These are phyloP conservation scores for Halichondria panicea DNA, from an alignment of 37 sponge, comb jelly and placozoan genomes.

Conservation along the genomic window DNA sequence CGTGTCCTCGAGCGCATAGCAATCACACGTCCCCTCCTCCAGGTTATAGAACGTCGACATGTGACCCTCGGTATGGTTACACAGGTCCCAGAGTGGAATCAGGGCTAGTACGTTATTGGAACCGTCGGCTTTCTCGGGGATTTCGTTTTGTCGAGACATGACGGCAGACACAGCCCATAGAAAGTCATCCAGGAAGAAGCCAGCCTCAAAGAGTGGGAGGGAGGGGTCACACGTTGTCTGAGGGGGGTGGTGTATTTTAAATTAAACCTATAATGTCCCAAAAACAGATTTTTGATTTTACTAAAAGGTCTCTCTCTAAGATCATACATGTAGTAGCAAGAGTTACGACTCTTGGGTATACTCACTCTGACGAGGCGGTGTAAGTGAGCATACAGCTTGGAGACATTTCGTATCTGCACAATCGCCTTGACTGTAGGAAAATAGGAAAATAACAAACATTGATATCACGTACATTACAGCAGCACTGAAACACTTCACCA, in stretches of 20 bases:
- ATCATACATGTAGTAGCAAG: background rate
- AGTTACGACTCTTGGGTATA: background rate
- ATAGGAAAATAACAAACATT: background rate
- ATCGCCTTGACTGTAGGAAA: slow-evolving; percentile 47
- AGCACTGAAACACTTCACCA: background rate
- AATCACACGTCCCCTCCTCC: slow-evolving; percentile 27
- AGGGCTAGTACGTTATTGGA: slow-evolving; percentile 39
- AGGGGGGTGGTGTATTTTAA: background rate
- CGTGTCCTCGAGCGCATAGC: slow-evolving; percentile 31
- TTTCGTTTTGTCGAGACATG: slow-evolving; percentile 80
- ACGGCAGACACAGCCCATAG: slow-evolving; percentile 78
- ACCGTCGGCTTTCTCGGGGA: slow-evolving; percentile 16
- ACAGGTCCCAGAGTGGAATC: slow-evolving; percentile 85
- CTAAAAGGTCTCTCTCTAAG: background rate
- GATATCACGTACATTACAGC: background rate
- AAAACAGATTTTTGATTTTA: background rate
- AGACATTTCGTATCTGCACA: slow-evolving; percentile 63
- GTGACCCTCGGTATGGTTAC: slow-evolving; percentile 56
- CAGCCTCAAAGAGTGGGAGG: slow-evolving; percentile 28
- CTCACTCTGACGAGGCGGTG: slow-evolving; percentile 58
- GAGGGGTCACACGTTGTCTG: slow-evolving; percentile 18
- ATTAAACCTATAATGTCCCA: no score
- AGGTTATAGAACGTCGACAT: slow-evolving; percentile 68
- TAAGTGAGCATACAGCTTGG: slow-evolving; percentile 63
- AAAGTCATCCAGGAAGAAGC: slow-evolving; percentile 71